These are phyloP conservation scores for Vanessa cardui DNA, from an alignment of 2,888 invertebrate genomes.

Conservation along the genomic window DNA sequence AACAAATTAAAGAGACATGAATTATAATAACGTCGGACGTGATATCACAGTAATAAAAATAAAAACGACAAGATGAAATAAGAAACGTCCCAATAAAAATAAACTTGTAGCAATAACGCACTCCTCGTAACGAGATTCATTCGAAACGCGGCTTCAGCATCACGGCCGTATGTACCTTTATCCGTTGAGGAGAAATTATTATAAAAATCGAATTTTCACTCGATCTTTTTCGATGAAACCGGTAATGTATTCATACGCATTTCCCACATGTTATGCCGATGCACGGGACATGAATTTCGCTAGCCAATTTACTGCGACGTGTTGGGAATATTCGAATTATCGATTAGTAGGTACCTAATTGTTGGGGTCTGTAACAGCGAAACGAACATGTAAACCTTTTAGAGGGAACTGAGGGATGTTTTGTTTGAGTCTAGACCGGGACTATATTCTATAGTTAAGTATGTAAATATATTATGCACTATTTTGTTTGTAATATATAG, in stretches of 20 bases:
- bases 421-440: constrained; percentile 2
- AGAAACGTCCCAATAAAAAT: constrained; percentile 25
- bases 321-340: constrained; percentile 60
- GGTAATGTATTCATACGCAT: constrained; percentile 61
- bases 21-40: background rate
- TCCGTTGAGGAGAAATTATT: constrained; percentile 47
- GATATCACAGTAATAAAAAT: constrained; percentile 18
- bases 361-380: constrained; percentile 47
- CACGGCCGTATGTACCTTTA: constrained; percentile 42
- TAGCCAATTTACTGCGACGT: constrained; percentile 63
- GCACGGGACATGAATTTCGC: constrained; percentile 54
- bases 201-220: constrained; percentile 53
- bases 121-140: constrained; percentile 39
- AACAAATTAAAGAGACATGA: background rate
- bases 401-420: background rate
- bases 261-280: constrained; percentile 55
- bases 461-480: background rate
- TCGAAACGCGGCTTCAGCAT: constrained; percentile 38
- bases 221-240: constrained; percentile 52
- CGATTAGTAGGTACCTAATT: constrained; percentile 49
- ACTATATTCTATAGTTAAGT: background rate
- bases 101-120: constrained; percentile 33
- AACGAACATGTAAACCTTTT: constrained; percentile 10
- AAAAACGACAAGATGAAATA: constrained; percentile 14
- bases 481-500: too few relatives aligned